phyloP scores from a whole-genome alignment of 2,888 invertebrate genomes.

The Brassicogethes aeneus region DNA sequence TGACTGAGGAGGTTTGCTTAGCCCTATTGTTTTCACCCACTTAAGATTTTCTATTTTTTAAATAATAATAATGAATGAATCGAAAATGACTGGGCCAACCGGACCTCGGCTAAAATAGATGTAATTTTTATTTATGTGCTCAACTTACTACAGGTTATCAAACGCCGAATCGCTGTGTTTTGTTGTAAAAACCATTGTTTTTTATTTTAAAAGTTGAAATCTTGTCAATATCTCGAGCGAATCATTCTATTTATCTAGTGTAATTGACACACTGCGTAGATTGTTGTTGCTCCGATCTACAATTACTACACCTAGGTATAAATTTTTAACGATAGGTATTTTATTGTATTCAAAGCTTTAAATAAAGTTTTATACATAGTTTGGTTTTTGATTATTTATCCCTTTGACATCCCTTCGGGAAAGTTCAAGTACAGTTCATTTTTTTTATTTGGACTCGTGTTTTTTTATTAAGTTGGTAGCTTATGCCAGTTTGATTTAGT shows the following conservation, averaged over 20 bases:
- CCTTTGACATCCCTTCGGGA: too few species aligned
- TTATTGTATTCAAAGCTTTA: conserved; percentile 35
- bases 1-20: conserved; percentile 35
- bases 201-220: conserved; percentile 21
- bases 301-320: too few species aligned
- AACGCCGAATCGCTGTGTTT: conserved; percentile 19
- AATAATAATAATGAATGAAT: conserved; percentile 3
- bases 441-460: too few species aligned
- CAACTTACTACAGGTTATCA: conserved; percentile 16
- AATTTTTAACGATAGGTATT: too few species aligned
- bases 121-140: conserved; percentile 27
- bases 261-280: conserved; percentile 9
- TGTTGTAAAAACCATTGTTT: conserved; percentile 28
- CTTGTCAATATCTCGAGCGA: conserved; percentile 13
- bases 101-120: conserved; percentile 25
- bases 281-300: too few species aligned
- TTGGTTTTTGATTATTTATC: too few species aligned
- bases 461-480: too few species aligned
- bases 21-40: conserved; percentile 34
- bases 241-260: neutral
- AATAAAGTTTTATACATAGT: conserved; percentile 38
- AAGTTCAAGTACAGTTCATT: too few species aligned
- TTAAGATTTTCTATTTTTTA: conserved; percentile 25
- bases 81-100: conserved; percentile 34
- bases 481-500: too few species aligned